Evolutionary conservation across 2,888 invertebrate genomes (phyloP), one percentile per base, ranked within the genome.

Genomic region (Parnassius orleans): DNA sequence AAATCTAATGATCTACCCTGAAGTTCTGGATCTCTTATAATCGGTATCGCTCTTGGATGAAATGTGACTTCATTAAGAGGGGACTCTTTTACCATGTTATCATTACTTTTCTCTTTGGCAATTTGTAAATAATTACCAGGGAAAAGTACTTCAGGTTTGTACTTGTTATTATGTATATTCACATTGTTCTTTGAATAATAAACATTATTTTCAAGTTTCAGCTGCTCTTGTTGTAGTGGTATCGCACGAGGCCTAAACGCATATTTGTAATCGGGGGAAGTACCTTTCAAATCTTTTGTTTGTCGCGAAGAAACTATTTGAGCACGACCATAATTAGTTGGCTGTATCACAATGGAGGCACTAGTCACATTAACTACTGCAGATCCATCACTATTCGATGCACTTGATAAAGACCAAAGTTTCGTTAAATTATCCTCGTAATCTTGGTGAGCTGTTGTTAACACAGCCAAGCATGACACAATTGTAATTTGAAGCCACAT

Each of bases 121-220:
- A 90, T 90, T 81, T 82, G 78, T 63, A 84, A 77, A 78, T 86
- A 90, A 89, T 89, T 89, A 83, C 90, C 90, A 73, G 90, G 87
- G 84, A 89, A 88, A 85, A 88, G 90, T 68, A 80, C 71, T 57
- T 86, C 84, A 65, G 86, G 75, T 68, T 85, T 88, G 69, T 80
- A 78, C 68, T 83, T 80, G 44, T n/a, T 50, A 54, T 5, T 33
- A 7, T 33, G 33, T 33, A 33, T 33, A 33, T 80, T 79, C 44
- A 71, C 71, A 46, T 76, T 72, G 54, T 85, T 79, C 48, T 77
- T 74, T 65, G 80, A 71, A 66, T 90, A 88, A 66, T 87, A 88
- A 9, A 81, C 73, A 59, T 79, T 84, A 62, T 79, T 84, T 56
- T 84, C 85, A 69, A 81, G 78, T 24, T 72, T 64, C 10, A 74